These are phyloP conservation scores for Cryptus armator DNA, from an alignment of 2,888 invertebrate species.

Conservation along the genomic window DNA sequence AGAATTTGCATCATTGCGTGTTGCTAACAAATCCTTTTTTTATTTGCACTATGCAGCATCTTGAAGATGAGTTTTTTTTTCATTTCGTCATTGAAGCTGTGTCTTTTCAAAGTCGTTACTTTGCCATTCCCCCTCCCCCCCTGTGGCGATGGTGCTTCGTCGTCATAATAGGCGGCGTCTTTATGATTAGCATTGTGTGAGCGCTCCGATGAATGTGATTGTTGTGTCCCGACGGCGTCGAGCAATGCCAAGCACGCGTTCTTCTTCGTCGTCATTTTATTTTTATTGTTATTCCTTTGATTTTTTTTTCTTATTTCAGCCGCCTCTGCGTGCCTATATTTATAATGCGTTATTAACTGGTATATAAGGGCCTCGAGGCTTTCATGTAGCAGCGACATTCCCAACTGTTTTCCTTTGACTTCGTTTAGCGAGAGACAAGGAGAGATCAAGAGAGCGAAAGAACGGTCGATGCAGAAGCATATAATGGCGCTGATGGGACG, in stretches of 20 bases:
- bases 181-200: conserved; percentile 85
- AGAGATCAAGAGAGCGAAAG: neutral
- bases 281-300: conserved; percentile 34
- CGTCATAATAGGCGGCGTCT: conserved; percentile 84
- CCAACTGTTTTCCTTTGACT: conserved; percentile 17
- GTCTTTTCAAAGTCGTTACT: too few relatives aligned
- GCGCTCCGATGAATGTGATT: conserved; percentile 84
- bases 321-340: conserved; percentile 82
- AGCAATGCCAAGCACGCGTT: conserved; percentile 85
- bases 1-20: too few relatives aligned
- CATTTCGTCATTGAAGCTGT: too few relatives aligned
- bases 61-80: too few relatives aligned
- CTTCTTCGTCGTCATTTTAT: conserved; percentile 68
- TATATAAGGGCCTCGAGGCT: conserved; percentile 73
- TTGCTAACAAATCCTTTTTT: too few relatives aligned
- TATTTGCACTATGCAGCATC: too few relatives aligned
- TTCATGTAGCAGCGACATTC: conserved; percentile 33
- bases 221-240: conserved; percentile 80
- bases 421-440: conserved; percentile 35
- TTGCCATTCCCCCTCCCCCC: conserved; percentile 48
- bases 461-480: conserved; percentile 20
- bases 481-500: conserved; percentile 39
- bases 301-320: conserved; percentile 34
- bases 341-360: conserved; percentile 84
- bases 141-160: conserved; percentile 69